phyloP scores from a whole-genome alignment of 2,888 invertebrate genomes.

The Plusia festucae region DNA sequence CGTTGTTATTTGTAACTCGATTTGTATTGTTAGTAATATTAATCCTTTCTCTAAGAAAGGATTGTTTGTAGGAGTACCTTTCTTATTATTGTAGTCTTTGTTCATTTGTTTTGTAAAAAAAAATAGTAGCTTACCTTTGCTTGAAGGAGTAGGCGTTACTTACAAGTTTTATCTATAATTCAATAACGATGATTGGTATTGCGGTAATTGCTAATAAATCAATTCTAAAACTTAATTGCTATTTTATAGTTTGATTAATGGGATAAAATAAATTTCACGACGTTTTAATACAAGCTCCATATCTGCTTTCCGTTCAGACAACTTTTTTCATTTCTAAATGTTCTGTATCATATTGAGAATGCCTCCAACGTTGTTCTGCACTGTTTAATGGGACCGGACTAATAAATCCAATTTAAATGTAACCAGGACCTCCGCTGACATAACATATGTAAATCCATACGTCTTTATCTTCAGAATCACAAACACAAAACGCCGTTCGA shows the following conservation, averaged over 20 bases:
- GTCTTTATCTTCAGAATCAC: conserved; percentile 88
- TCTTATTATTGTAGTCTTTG: conserved; percentile 14
- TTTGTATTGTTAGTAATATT: conserved; percentile 77
- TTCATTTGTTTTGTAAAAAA: conserved; percentile 14
- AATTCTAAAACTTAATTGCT: neutral
- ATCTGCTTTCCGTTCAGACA: conserved; percentile 30
- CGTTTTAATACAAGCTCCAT: neutral
- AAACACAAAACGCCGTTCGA: conserved; percentile 82
- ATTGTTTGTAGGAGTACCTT: conserved; percentile 62
- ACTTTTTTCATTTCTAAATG: conserved; percentile 52
- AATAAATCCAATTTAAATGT: conserved; percentile 89
- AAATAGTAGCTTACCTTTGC: neutral
- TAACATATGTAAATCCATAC: conserved; percentile 89
- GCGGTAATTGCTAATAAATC: neutral
- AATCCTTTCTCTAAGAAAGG: conserved; percentile 77
- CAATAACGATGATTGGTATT: neutral
- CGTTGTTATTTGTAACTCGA: conserved; percentile 80
- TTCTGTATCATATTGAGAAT: conserved; percentile 63
- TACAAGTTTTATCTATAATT: neutral
- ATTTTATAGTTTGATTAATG: neutral
- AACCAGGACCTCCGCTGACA: conserved; percentile 84
- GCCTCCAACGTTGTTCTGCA: conserved; percentile 80
- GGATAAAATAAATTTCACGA: neutral
- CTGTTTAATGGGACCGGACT: conserved; percentile 80
- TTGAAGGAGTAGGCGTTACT: neutral